Percentiles rank a stretch among this genome's conserved stretches.
These are phyloP conservation scores for Nerophis lumbriciformis DNA, from an alignment of 2,113 vertebrate species.

Conservation along the genomic window DNA sequence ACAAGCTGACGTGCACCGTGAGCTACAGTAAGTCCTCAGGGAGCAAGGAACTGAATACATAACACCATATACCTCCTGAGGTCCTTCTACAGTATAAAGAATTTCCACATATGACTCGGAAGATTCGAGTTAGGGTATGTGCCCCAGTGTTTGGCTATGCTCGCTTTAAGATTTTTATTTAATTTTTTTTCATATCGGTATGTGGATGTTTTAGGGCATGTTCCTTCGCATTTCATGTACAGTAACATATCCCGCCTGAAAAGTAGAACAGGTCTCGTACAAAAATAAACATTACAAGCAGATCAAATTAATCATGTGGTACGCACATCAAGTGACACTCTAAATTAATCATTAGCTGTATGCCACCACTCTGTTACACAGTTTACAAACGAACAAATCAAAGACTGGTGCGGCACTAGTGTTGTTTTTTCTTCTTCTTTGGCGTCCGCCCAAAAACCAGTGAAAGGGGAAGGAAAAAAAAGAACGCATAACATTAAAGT, in stretches of 20 bases:
- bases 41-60: conserved; percentile 43
- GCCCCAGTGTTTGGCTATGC: conserved; percentile 2
- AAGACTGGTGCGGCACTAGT: conserved; percentile 28
- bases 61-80: conserved; percentile 37
- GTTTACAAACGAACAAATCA: conserved; percentile 88
- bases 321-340: conserved; percentile 53
- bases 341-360: conserved; percentile 9
- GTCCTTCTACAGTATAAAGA: conserved; percentile 24
- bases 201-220: no score
- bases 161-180: conserved; percentile 1
- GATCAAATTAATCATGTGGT: conserved; percentile 44
- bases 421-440: background rate
- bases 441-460: conserved; percentile 67
- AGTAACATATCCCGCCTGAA: no score
- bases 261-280: no score
- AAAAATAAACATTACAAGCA: conserved; percentile 5
- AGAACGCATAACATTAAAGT: conserved; percentile 86
- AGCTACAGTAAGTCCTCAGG: conserved; percentile 31
- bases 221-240: no score
- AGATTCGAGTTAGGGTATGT: conserved; percentile 31
- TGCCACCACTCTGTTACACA: conserved; percentile 75
- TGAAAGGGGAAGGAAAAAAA: conserved; percentile 80
- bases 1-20: conserved; percentile 30
- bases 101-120: conserved; percentile 29
- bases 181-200: no score